A percentile compares a stretch with the other conserved stretches of the same genome.
These are phyloP conservation scores for Montipora cactus DNA, from an alignment of 64 coral and sea anemone genomes.

Conservation along the genomic window DNA sequence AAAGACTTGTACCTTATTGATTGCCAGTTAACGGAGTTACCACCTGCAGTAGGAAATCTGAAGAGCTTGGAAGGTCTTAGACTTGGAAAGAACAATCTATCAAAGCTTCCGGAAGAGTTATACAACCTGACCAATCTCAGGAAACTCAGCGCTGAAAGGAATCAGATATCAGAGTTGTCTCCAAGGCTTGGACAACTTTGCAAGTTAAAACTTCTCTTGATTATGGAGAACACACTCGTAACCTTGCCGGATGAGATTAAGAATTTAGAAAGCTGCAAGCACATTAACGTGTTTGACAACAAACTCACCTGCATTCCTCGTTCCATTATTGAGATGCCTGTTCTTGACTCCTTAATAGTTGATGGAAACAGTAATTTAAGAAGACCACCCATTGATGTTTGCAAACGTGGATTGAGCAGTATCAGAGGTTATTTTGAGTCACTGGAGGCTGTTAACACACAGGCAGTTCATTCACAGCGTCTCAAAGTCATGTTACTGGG, in stretches of 20 bases:
- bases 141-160: conserved; percentile 77
- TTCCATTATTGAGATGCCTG: conserved; percentile 60
- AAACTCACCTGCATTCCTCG: conserved; percentile 87
- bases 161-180: conserved; percentile 60
- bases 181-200: conserved; percentile 62
- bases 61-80: conserved; percentile 75
- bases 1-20: conserved; percentile 82
- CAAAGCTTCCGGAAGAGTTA: conserved; percentile 79
- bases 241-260: conserved; percentile 82
- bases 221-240: conserved; percentile 77
- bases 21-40: conserved; percentile 59
- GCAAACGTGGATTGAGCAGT: conserved; percentile 75
- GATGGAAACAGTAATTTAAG: conserved; percentile 81
- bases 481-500: conserved; percentile 90
- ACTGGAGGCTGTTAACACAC: conserved; percentile 18
- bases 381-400: conserved; percentile 75
- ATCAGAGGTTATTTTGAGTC: conserved; percentile 82
- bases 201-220: conserved; percentile 58
- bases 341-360: conserved; percentile 49
- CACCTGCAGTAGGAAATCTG: conserved; percentile 78
- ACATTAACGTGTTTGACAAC: conserved; percentile 83
- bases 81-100: conserved; percentile 62
- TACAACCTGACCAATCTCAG: conserved; percentile 63
- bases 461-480: conserved; percentile 73
- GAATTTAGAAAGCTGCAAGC: conserved; percentile 60